These are phyloP conservation scores for Sepiola atlantica DNA, from an alignment of 2,888 invertebrate genomes.

Conservation along the genomic window DNA sequence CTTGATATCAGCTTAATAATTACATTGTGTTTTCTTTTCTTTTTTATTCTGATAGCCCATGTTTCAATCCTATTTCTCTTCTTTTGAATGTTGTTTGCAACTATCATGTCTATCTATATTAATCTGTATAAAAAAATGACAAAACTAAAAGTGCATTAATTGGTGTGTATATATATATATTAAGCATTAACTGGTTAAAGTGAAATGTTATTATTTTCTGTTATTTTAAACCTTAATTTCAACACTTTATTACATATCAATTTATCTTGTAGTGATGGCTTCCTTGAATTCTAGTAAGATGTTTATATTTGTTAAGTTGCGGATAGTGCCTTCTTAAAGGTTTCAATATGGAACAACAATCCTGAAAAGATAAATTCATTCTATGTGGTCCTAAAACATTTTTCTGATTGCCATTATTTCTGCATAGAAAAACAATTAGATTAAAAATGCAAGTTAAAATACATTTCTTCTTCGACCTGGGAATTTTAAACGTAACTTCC, in stretches of 20 bases:
- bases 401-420: neutral
- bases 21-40: neutral
- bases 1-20: neutral
- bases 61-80: neutral
- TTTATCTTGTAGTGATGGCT: neutral
- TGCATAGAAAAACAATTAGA: neutral
- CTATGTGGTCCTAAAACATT: neutral
- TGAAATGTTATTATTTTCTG: neutral
- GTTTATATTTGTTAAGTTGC: conserved; percentile 33
- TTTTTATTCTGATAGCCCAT: neutral
- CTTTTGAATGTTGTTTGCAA: neutral
- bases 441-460: neutral
- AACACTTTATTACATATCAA: neutral
- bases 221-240: neutral
- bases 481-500: neutral
- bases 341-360: neutral
- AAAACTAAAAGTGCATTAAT: neutral
- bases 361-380: neutral
- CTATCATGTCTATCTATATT: neutral
- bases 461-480: neutral
- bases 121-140: neutral
- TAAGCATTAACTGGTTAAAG: neutral
- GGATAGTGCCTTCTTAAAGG: conserved; percentile 39
- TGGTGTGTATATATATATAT: neutral
- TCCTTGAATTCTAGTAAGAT: neutral